Evolutionary conservation across 92 coral and sea anemone species (phyloP), one percentile per base, ranked within the genome.

Genomic region (Epizoanthus illoricatus): DNA sequence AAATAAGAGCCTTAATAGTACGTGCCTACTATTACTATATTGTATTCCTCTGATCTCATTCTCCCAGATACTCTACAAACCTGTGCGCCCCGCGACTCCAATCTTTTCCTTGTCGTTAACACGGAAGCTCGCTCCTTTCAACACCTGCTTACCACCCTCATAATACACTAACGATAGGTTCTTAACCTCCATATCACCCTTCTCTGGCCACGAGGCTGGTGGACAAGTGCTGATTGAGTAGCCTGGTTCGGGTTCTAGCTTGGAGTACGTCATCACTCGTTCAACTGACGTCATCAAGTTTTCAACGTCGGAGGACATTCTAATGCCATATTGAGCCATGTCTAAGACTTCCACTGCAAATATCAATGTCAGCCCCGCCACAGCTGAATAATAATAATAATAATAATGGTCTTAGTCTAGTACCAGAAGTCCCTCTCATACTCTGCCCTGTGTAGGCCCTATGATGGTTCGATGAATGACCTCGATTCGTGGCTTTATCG

Each of bases 301-400:
- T 28, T 28, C 36, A 28, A 28, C 36, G 36, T 28, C 88, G 28
- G 88, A 85, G 17, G 43, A 45, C 71, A 67, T 59, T 71, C 80
- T 84, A 21, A 85, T 69, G 19, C 88, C 88, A 42, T 65, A 85
- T 45, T 85, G 88, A 67, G 88, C 88, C 19, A 83, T 83, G 49
- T 85, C 88, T 39, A 76, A 71, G 5, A 84, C 71, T 24, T 85
- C 88, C 17, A 85, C 58, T 59, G 84, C 84, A 59, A 76, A 85
- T 3, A 69, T 52, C 9, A 85, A 19, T 3, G 88, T 2, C 21
- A 59, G 64, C 6, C 64, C 64, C 2, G 64, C 19, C 17, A 59
- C 64, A 59, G 64, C 64, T 59, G 13, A 11, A 59, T 28, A 28
- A 28, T 28, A 28, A 28, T 28, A 28, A 28, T 28, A 28, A 28